Evolutionary conservation across 2,797 vertebrate species (phyloP), one percentile per base, ranked within the genome.

Genomic region (Micropoecilia bifurca): DNA sequence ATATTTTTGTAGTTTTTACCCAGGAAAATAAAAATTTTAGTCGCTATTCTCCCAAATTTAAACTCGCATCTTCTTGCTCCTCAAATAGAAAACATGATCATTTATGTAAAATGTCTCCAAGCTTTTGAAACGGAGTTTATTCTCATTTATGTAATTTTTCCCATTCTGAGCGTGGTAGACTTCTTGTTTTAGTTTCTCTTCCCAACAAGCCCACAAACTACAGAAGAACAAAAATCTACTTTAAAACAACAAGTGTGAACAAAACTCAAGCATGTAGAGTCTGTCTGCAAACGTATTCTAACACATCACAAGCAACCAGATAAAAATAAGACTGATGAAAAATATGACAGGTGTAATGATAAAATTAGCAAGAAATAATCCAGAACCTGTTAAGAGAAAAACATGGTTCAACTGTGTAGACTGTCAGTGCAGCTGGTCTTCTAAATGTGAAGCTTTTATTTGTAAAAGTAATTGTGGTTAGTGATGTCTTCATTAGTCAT

Each of bases 141-240:
- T 55, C 53, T 55, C 25, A 55, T 4, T 22, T 28, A 22, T 14
- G 13, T 59, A 12, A 9, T 28, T 28, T 50, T 22, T 41, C 1
- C 39, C 20, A 22, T 10, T 72, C 46, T 69, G 71, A 79, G 2
- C 74, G 41, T 77, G 78, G 57, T 74, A 71, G 76, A 91, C 89
- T 88, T 88, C 83, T 72, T 77, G 63, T 66, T 74, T 78, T 84
- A 22, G 6, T 39, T 83, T 82, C 13, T 75, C 84, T 59, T 74
- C 43, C 68, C 25, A 41, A 72, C 30, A 72, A 66, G 41, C 46
- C 3, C 12, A 68, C 41, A 71, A 75, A 63, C 55, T 3, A 20
- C 10, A 66, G 30, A 63, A 18, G 6, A 39, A 39, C 33, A 66
- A 66, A 66, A 66, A 66, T 66, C 61, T 7, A 6, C 41, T 71